phyloP scores from a whole-genome alignment of 2,113 vertebrate genomes.

The Azemiops feae region DNA sequence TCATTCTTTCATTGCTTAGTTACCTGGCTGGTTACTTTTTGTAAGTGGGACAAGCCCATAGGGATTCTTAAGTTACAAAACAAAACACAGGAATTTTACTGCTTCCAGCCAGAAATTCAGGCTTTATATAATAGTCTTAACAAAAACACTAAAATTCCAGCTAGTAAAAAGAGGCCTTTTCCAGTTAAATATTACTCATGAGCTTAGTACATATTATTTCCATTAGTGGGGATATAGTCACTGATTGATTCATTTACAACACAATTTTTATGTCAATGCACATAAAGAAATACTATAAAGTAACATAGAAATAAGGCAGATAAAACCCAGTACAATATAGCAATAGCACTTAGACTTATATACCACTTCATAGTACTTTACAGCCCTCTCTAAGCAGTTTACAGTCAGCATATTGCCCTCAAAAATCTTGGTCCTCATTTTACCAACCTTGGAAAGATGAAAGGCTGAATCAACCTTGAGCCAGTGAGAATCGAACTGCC shows the following conservation, averaged over 20 bases:
- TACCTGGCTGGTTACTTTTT: background rate
- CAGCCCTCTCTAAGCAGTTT: background rate
- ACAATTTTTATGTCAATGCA: background rate
- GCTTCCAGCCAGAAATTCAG: background rate
- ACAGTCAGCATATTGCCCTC: background rate
- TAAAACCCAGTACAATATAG: background rate
- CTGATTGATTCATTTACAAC: background rate
- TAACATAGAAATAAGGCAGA: background rate
- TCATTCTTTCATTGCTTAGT: background rate
- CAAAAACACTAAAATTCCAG: background rate
- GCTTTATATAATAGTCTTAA: background rate
- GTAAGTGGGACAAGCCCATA: background rate
- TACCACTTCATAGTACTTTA: background rate
- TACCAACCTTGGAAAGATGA: background rate
- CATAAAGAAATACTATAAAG: background rate
- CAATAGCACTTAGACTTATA: background rate
- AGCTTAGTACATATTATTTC: background rate
- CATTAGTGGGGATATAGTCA: constrained; percentile 23
- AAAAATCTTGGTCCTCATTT: background rate
- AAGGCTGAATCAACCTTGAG: background rate
- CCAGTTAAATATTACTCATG: constrained; percentile 14
- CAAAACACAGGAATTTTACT: background rate
- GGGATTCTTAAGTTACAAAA: background rate
- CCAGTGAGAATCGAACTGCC: background rate
- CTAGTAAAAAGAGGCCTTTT: background rate